Conservation (phyloP, 30 jellyfish, hydroid and myxozoan species). For the Nemopilema nomurai region DNA sequence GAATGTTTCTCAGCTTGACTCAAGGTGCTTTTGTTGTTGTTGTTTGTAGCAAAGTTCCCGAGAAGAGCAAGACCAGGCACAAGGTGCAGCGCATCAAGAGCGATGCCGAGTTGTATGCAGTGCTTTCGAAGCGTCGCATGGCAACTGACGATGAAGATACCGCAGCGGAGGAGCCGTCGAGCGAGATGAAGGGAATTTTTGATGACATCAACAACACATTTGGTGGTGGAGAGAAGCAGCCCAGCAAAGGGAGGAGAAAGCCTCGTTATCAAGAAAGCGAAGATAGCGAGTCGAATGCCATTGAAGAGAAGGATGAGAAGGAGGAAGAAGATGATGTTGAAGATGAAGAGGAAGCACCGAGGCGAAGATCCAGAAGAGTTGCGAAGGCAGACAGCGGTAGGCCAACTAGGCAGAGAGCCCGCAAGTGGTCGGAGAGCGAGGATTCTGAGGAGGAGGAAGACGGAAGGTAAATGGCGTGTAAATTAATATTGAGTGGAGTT, state of each 20-base stretch:
- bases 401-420: conserved; percentile 46
- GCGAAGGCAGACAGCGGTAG: conserved; percentile 41
- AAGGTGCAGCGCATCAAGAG: conserved; percentile 89
- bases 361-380: conserved; percentile 43
- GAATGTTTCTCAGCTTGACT: too few relatives aligned
- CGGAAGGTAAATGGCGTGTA: conserved; percentile 80
- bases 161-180: conserved; percentile 54
- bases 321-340: conserved; percentile 60
- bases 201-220: conserved; percentile 65
- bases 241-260: conserved; percentile 57
- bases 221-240: conserved; percentile 49
- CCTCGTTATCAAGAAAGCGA: conserved; percentile 62
- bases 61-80: conserved; percentile 68
- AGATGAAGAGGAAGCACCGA: conserved; percentile 65
- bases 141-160: conserved; percentile 77
- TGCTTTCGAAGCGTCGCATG: conserved; percentile 85
- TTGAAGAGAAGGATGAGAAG: conserved; percentile 29
- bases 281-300: conserved; percentile 36
- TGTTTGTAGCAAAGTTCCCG: conserved; percentile 35
- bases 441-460: conserved; percentile 51
- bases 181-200: conserved; percentile 67
- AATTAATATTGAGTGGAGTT: conserved; percentile 53
- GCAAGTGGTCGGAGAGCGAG: conserved; percentile 68
- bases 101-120: conserved; percentile 89
- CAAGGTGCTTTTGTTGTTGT: too few relatives aligned